Conservation (phyloP, 2,888 invertebrate genomes). For the Nomada lathburiana region DNA sequence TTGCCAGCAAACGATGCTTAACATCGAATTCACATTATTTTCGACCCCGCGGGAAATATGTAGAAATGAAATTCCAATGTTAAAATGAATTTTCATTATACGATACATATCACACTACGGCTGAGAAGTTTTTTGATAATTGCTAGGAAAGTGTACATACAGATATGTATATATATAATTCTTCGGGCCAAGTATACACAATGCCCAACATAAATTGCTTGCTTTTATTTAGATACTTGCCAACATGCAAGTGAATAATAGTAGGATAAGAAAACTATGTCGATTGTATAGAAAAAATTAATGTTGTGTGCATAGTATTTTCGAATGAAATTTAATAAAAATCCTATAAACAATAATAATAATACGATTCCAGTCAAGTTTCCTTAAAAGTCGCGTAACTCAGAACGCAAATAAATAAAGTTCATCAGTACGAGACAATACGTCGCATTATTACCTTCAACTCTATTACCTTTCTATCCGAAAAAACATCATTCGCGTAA, state of each 20-base stretch:
- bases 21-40: background rate
- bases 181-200: background rate
- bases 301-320: background rate
- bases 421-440: background rate
- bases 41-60: background rate
- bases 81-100: background rate
- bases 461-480: background rate
- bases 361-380: background rate
- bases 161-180: background rate
- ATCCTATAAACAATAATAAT: background rate
- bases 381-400: background rate
- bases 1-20: background rate
- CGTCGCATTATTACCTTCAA: background rate
- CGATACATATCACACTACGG: background rate
- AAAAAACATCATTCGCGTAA: background rate
- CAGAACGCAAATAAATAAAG: background rate
- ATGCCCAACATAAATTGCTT: background rate
- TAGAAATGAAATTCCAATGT: background rate
- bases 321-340: background rate
- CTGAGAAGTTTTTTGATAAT: background rate
- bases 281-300: background rate
- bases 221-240: background rate
- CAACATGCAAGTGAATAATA: background rate
- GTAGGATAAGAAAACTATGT: background rate
- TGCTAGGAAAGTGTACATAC: background rate